A percentile compares a stretch with the other conserved stretches of the same genome.
phyloP scores from a whole-genome alignment of 2,888 invertebrate species.

The Eupithecia subumbrata region DNA sequence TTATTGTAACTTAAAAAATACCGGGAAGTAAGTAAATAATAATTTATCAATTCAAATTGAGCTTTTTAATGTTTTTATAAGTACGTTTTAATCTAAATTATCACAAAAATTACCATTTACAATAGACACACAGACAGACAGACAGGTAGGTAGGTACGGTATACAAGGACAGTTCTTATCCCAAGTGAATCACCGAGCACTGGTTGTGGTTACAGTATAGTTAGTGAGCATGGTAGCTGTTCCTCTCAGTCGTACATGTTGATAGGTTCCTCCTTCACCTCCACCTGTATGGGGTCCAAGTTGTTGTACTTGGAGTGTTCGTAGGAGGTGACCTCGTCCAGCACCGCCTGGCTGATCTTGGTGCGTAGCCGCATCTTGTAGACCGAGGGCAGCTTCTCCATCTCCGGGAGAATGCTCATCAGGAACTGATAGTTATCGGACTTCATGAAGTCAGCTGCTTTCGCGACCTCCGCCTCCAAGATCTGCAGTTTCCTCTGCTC shows the following conservation, averaged over 20 bases:
- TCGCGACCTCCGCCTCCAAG: slow-evolving; percentile 41
- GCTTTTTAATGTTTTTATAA: neutral
- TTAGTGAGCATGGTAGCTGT: neutral
- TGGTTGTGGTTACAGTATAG: neutral
- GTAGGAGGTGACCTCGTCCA: slow-evolving; percentile 35
- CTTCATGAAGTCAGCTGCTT: slow-evolving; percentile 30
- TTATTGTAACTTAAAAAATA: neutral
- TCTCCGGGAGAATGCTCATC: slow-evolving; percentile 44
- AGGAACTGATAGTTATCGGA: slow-evolving; percentile 44
- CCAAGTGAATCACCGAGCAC: neutral
- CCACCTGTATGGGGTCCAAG: slow-evolving; percentile 19
- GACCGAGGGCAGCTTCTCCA: slow-evolving; percentile 41
- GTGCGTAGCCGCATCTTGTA: slow-evolving; percentile 42
- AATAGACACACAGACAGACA: neutral
- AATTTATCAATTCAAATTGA: neutral
- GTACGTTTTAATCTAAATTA: neutral
- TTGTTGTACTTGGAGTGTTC: slow-evolving; percentile 27
- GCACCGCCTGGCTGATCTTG: slow-evolving; percentile 41
- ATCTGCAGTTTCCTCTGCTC: slow-evolving; percentile 43
- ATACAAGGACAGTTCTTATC: no score
- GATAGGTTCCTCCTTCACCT: slow-evolving; percentile 39
- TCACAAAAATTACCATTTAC: neutral
- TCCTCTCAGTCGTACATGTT: slow-evolving; percentile 40
- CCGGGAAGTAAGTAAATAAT: neutral
- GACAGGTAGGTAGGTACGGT: neutral